A percentile compares a stretch with the other conserved stretches of the same genome.
These are phyloP conservation scores for Hemicentrotus pulcherrimus DNA, from an alignment of 35 echinoderm and acorn worm species.

Conservation along the genomic window DNA sequence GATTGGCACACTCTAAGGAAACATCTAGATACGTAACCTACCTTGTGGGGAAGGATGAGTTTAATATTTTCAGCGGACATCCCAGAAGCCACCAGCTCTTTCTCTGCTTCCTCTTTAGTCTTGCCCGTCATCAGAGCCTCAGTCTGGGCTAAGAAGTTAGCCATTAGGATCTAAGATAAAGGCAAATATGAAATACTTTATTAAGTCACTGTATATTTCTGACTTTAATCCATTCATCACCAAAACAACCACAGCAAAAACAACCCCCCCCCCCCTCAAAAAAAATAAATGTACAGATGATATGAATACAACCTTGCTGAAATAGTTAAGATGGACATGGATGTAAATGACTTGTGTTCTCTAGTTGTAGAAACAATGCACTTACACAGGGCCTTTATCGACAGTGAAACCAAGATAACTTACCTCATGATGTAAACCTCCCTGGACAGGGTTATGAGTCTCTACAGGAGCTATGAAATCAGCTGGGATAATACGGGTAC, in stretches of 20 bases:
- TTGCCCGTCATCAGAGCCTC: slow-evolving; percentile 97
- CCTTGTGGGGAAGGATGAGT: slow-evolving; percentile 94
- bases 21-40: slow-evolving; percentile 5
- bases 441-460: slow-evolving; percentile 83
- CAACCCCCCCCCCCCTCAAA: no score
- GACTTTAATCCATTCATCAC: no score
- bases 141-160: slow-evolving; percentile 96
- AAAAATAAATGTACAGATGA: no score
- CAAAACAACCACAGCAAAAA: no score
- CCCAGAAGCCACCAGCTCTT: slow-evolving; percentile 57
- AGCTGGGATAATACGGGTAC: slow-evolving; percentile 86
- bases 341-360: no score
- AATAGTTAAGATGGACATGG: no score
- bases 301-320: no score
- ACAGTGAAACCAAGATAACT: neutral
- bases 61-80: slow-evolving; percentile 80
- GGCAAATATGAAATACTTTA: neutral
- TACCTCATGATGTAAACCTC: slow-evolving; percentile 93
- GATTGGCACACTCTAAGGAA: neutral
- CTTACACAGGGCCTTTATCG: no score
- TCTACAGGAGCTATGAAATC: slow-evolving; percentile 94
- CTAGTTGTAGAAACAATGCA: no score
- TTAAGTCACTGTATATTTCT: no score
- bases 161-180: slow-evolving; percentile 80
- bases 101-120: slow-evolving; percentile 71